phyloP scores from a whole-genome alignment of 1,140 invertebrate genomes.

The Cephus cinctus region DNA sequence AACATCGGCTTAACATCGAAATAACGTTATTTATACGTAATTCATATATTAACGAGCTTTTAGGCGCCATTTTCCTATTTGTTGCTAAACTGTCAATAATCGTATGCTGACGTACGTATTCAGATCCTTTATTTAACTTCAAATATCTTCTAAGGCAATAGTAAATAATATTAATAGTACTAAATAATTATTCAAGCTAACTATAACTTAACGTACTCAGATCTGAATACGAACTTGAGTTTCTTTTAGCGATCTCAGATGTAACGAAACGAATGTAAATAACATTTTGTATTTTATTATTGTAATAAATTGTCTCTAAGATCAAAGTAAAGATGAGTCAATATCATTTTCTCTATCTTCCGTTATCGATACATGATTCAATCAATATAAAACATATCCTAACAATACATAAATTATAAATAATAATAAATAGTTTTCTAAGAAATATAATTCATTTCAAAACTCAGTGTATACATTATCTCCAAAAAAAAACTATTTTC shows the following conservation, averaged over 20 bases:
- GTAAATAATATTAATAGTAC: neutral
- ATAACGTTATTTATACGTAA: neutral
- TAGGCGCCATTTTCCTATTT: slow-evolving; percentile 2
- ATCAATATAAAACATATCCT: too few species aligned
- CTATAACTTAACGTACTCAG: neutral
- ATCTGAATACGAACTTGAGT: too few species aligned
- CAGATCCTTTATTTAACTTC: neutral
- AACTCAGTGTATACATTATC: too few species aligned
- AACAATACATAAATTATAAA: too few species aligned
- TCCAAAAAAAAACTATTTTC: too few species aligned
- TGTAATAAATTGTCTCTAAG: slow-evolving; percentile 11
- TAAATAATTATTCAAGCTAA: neutral
- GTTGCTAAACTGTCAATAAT: neutral
- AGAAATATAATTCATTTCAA: too few species aligned
- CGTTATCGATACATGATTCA: too few species aligned
- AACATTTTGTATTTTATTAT: slow-evolving; percentile 16
- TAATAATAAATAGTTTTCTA: too few species aligned
- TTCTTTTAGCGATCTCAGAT: slow-evolving; percentile 6
- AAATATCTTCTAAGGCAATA: neutral
- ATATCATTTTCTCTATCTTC: too few species aligned
- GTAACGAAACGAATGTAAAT: slow-evolving; percentile 8
- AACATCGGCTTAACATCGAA: neutral
- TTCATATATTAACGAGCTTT: slow-evolving; percentile 2
- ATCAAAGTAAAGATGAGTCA: too few species aligned
- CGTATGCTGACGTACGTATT: neutral